phyloP scores from a whole-genome alignment of 2,113 vertebrate species.

The Machaerirhynchus nigripectus region DNA sequence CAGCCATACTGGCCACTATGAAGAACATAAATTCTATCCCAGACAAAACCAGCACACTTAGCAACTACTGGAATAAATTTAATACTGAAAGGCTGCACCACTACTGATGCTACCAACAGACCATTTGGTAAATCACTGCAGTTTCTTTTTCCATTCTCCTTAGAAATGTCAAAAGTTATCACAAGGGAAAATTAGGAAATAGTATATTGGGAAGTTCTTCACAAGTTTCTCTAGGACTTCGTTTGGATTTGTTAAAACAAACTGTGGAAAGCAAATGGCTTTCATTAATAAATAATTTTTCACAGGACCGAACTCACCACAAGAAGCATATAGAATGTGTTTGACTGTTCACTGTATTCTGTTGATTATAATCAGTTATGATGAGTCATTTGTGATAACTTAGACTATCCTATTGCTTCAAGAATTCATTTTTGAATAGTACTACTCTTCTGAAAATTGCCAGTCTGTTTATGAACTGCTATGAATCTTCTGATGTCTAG shows the following conservation, averaged over 20 bases:
- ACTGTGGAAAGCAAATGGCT: neutral
- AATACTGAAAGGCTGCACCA: neutral
- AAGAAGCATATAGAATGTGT: neutral
- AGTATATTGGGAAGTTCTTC: neutral
- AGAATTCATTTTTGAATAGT: neutral
- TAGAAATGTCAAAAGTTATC: neutral
- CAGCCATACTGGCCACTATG: fast-evolving
- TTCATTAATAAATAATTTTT: neutral
- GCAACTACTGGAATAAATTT: neutral
- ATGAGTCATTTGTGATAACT: neutral
- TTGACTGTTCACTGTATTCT: neutral
- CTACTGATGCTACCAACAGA: neutral
- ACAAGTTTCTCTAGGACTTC: neutral
- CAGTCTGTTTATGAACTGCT: neutral
- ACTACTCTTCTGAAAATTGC: neutral
- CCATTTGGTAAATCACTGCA: neutral
- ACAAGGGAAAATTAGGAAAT: neutral
- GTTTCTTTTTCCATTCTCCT: neutral
- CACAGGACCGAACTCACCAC: neutral
- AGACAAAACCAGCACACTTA: neutral
- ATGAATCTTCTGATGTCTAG: neutral
- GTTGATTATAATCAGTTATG: neutral
- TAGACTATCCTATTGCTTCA: neutral
- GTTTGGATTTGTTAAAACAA: neutral
- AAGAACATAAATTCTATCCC: neutral